A percentile compares a stretch with the other conserved stretches of the same genome.
phyloP scores from a whole-genome alignment of 2,797 vertebrate genomes.

The Meda fulgida region DNA sequence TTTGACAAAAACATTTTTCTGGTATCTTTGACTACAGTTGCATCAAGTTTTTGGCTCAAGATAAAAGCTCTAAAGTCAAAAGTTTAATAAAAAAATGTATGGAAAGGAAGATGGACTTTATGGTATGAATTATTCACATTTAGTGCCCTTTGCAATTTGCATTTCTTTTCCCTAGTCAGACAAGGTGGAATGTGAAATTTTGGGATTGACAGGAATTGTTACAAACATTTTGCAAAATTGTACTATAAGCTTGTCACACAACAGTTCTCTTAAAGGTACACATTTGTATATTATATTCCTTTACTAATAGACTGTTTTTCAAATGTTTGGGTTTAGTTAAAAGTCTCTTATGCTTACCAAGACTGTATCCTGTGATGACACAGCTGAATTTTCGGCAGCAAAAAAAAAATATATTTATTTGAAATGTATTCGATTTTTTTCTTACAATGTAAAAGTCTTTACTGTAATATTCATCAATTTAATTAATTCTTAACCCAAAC shows the following conservation, averaged over 20 bases:
- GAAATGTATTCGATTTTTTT: not conserved
- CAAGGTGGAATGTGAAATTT: not conserved
- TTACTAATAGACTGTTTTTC: not conserved
- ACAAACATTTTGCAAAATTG: not conserved
- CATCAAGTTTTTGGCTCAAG: not conserved
- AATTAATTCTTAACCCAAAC: not conserved
- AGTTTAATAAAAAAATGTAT: not conserved
- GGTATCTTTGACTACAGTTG: not conserved
- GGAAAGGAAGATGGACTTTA: not conserved
- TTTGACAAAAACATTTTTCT: not conserved
- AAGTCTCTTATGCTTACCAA: not conserved
- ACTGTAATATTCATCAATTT: not conserved
- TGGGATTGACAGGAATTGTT: not conserved
- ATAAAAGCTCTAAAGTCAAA: conserved; percentile 12
- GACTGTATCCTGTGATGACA: not conserved
- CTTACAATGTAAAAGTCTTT: not conserved
- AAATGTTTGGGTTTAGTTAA: not conserved
- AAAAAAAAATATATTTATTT: not conserved
- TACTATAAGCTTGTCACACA: not conserved
- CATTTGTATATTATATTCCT: not conserved
- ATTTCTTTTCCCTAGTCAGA: not conserved
- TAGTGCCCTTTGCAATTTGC: not conserved
- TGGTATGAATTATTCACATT: conserved; percentile 2
- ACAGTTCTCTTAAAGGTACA: not conserved
- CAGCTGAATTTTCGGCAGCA: not conserved